Base-by-base conservation (phyloP, 2,113 vertebrate species). In the Acrocephalus kingi region DNA sequence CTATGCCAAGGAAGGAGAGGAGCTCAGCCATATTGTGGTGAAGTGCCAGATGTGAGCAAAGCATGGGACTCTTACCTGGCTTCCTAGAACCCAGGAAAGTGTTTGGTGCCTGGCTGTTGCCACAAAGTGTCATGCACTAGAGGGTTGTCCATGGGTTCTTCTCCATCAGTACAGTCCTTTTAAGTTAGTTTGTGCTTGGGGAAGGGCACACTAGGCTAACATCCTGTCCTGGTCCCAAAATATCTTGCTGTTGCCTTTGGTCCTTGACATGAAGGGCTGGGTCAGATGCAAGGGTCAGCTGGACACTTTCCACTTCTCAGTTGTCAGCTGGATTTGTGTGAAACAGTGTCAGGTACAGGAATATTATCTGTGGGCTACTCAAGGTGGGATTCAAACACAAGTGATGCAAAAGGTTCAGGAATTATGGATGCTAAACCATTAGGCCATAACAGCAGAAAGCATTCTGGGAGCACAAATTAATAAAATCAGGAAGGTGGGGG, bases 181-280 rank as follows among this genome's bases (percentile, higher is more conserved):
- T 75, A 87, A 84, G 23, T 28, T 23, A 10, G 15, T 74, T 86
- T 93, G 52, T 90, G 56, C 67, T 74, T 63, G 45, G 61, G 83
- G 48, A 92, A 87, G 83, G 56, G 87, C 72, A 75, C 43, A 45
- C 15, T 35, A 84, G 61, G 31, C 35, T 89, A 81, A 81, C 52
- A 87, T 89, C 86, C 80, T 96, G 86, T 90, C 48, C 76, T 78
- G 20, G 30, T 89, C 61, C 59, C 68, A 84, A 19, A 90, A 90
- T 90, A 92, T 19, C 48, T 59, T 63, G 64, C 76, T 77, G 11
- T 74, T 77, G 52, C 48, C 72, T 89, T 84, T 84, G 61, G 89
- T 89, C 39, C 64, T 84, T 82, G 71, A 41, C 0, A 0, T 66
- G 33, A 76, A 87, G 41, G 43, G 7, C 72, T 86, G 61, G 35